Base-by-base conservation (phyloP, 2,113 vertebrate genomes). In the Sardina pilchardus region DNA sequence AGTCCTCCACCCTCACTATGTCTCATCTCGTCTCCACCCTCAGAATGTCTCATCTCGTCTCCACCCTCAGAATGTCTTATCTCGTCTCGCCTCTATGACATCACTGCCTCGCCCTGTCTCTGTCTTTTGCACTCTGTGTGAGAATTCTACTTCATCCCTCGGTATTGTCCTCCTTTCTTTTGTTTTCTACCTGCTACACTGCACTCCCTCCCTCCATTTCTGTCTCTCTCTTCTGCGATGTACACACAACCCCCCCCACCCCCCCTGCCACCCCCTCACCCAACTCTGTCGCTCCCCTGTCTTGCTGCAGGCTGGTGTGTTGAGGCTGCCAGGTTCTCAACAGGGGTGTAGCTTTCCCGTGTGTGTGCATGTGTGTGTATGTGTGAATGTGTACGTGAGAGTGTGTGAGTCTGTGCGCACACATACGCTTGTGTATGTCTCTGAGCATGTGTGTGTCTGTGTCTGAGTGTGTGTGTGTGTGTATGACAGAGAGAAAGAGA, bases 301-400 rank as follows among this genome's bases (percentile, higher is more conserved):
- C 47, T 84, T 86, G 53, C 92, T 85, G 34, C 92, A 93, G 91
- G 90, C 94, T 94, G 93, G 92, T 91, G 89, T 92, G 92, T 91
- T 91, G 90, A 91, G 93, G 93, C 93, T 95, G 94, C 93, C 94
- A 93, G 93, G 86, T 86, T 88, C 93, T 92, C 89, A 86, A 90
- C 85, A 90, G 89, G 90, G 92, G 90, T 85, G 36, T 92, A 92
- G 92, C 91, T 94, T 95, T 94, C 92, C 93, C 92, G 91, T 93
- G 89, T 75, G 91, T 88, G n/a, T 63, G n/a, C n/a, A 24, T 63
- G 56, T 63, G 56, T 67, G 59, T 67, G 59, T 26, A 0, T 67
- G n/a, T 26, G 19, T 21, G 19, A 16, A 19, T 21, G 19, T 59
- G 53, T 21, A 6, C 10, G 48, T 50, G 48, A 4, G 48, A 4